Evolutionary conservation across 2,113 vertebrate species (phyloP).

Genomic region (Donacobius atricapilla): DNA sequence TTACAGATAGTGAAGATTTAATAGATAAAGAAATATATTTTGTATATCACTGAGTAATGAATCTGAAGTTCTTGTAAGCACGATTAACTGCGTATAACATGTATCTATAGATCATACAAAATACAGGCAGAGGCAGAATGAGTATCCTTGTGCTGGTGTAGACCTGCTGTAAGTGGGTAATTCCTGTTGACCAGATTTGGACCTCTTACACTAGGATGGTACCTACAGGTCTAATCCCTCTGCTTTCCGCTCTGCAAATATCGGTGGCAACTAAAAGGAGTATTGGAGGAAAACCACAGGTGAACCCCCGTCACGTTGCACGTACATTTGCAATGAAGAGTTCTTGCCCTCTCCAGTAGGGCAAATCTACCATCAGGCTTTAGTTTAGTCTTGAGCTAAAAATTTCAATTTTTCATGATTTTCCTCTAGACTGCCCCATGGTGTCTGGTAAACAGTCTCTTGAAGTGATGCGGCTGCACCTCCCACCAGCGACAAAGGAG

Average conservation of each 20-base stretch:
- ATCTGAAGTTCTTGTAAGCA: neutral
- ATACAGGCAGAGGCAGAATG: neutral
- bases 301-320: neutral
- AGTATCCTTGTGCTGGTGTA: neutral
- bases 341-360: neutral
- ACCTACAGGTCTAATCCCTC: neutral
- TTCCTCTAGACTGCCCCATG: neutral
- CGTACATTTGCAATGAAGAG: neutral
- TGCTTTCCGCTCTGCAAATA: neutral
- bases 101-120: neutral
- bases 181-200: neutral
- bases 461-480: neutral
- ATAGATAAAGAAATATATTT: neutral
- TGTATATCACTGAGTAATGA: neutral
- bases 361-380: neutral
- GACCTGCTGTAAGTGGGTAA: neutral
- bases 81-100: neutral
- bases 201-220: neutral
- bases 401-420: neutral
- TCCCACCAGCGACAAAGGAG: neutral
- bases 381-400: neutral
- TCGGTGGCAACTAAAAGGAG: neutral
- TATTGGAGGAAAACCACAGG: neutral
- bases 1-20: conserved; percentile 18
- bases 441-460: neutral